Conservation (phyloP, 2,797 vertebrate species). For the Leucoraja ocellata region DNA sequence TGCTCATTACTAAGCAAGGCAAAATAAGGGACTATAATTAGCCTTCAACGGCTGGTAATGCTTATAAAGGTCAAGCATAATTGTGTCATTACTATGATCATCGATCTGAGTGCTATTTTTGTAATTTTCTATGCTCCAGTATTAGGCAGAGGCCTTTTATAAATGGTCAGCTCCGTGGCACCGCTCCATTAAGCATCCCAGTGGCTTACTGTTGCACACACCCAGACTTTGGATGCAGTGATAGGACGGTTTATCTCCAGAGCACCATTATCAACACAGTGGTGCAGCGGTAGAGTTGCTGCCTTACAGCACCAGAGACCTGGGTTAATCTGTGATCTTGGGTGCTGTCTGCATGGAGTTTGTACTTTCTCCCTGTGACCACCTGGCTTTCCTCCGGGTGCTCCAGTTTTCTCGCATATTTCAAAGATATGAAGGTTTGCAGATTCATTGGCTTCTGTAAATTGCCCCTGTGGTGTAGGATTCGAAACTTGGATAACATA, state of each 20-base stretch:
- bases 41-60: conserved; percentile 21
- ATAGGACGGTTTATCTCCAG: neutral
- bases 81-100: conserved; percentile 25
- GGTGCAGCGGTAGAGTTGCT: too few species aligned
- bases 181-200: neutral
- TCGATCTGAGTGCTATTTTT: conserved; percentile 1
- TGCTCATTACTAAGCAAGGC: conserved; percentile 10
- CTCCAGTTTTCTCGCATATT: too few species aligned
- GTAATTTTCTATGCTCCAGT: conserved; percentile 10
- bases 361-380: too few species aligned
- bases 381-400: too few species aligned
- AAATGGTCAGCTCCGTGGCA: neutral
- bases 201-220: conserved; percentile 8
- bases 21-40: conserved; percentile 20
- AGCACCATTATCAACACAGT: conserved; percentile 8
- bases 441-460: too few species aligned
- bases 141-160: conserved; percentile 18
- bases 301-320: too few species aligned
- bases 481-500: too few species aligned
- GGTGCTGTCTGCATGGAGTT: too few species aligned
- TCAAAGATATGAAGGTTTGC: too few species aligned
- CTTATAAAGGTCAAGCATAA: conserved; percentile 33
- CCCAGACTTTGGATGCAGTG: neutral
- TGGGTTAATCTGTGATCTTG: too few species aligned
- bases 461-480: too few species aligned